Evolutionary conservation across 1,140 invertebrate genomes (phyloP), one percentile per base, ranked within the genome.

Genomic region (Gryon sp.): DNA sequence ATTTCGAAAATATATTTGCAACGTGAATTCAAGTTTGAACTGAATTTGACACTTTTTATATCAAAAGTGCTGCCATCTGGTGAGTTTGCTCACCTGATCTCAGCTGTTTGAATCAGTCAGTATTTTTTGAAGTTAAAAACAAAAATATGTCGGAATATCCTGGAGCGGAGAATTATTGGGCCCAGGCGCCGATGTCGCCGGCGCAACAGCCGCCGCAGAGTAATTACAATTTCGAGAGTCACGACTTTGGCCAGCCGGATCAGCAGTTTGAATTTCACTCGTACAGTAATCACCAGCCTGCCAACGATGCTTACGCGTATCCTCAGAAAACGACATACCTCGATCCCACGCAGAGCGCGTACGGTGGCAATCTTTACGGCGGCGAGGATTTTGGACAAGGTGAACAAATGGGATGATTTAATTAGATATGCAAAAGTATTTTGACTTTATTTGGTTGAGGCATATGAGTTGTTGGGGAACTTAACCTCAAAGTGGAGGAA

Each of bases 191-290:
- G n/a, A n/a, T n/a, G n/a, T n/a, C n/a, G n/a, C n/a, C n/a, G n/a
- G n/a, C n/a, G n/a, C n/a, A n/a, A n/a, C n/a, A n/a, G n/a, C n/a
- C 81, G 2, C 45, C 79, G 14, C 82, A 85, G 32, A 74, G 70
- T 9, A 80, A 82, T 52, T 87, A 85, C 40, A 87, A 86, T 69
- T 86, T 87, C 19, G 87, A 88, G 16, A 22, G 77, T 9, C 20
- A 59, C 15, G 83, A 80, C 41, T 88, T 89, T 43, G 84, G 80
- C 0, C 86, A 88, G 76, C 82, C 82, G 70, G 87, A 87, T 80
- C 86, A 85, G 82, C 84, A 88, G 78, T 85, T 88, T 18, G 88
- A 89, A 6, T 88, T 88, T 55, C 82, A 85, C 32, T 79, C 80
- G 1, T 89, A 86, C 20, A 77, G 40, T 14, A 84, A 87, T 6